Conservation (phyloP, 2,113 vertebrate species). For the Campylomormyrus tamandua region DNA sequence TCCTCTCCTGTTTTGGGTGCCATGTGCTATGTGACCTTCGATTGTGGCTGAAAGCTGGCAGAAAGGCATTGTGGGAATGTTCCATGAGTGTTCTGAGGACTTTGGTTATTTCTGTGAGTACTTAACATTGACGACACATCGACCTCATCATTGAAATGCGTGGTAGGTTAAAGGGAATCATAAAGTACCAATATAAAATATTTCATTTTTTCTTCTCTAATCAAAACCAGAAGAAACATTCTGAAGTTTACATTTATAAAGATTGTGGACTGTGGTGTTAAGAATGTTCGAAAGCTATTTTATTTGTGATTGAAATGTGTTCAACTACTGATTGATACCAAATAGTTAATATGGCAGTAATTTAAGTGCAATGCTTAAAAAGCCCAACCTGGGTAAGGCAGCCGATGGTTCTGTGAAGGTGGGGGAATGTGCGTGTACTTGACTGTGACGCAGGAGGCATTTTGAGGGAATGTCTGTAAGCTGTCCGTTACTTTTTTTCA, state of each 20-base stretch:
- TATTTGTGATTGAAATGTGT: conserved; percentile 15
- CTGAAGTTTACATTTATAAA: neutral
- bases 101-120: neutral
- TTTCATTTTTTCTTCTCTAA: neutral
- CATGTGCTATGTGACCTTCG: neutral
- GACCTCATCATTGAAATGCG: neutral
- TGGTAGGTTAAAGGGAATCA: neutral
- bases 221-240: neutral
- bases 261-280: neutral
- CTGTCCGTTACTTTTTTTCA: neutral
- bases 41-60: neutral
- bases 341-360: conserved; percentile 1
- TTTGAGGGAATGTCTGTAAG: neutral
- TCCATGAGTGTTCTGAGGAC: conserved; percentile 26
- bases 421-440: neutral
- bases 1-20: neutral
- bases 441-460: neutral
- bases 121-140: neutral
- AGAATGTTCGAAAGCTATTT: neutral
- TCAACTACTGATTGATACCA: conserved; percentile 18
- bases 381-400: neutral
- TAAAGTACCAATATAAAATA: neutral
- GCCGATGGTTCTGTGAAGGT: neutral
- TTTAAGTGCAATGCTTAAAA: conserved; percentile 10
- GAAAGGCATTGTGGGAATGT: neutral